Evolutionary conservation across 2,797 vertebrate species (phyloP), one percentile per base, ranked within the genome.

Genomic region (Molothrus ater): DNA sequence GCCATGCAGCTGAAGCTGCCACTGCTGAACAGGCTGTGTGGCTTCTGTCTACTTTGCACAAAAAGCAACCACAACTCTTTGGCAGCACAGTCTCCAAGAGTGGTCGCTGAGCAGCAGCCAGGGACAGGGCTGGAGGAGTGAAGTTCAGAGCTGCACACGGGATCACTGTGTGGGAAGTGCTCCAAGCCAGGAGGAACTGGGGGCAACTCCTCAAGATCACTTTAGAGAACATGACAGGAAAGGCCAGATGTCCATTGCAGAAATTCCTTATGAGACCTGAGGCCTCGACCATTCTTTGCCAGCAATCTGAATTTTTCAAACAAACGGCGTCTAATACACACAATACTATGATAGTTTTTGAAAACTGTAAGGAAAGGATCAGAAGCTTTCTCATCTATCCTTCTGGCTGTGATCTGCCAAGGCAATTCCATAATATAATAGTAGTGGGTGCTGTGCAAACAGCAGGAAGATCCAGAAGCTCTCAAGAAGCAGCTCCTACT

Each of bases 271-370:
- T 0, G 22, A 82, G 48, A 53, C 19, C 21, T 16, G 20, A 59
- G 10, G 10, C 40, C 25, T 86, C 0, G 0, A 48, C 2, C 8
- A 45, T 9, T 32, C 48, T 45, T 57, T 16, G 6, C 10, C 18
- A 89, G 14, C 5, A 48, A 82, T 15, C 24, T 28, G 53, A 60
- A 26, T 61, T 81, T 86, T 69, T 54, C 36, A 60, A 40, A 29
- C 1, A 70, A 74, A 56, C 2, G 1, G 4, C 18, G 51, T 36
- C 10, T 70, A 29, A 47, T 2, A 1, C 7, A 47, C 9, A 10
- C 3, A 20, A 6, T 28, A 29, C 2, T 32, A 7, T 6, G 19
- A 38, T 20, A 22, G 3, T 29, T 63, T 18, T 42, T 38, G 36
- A 2, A 53, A 79, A 31, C 15, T 66, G 0, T 56, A 47, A 60